A percentile compares a stretch with the other conserved stretches of the same genome.
phyloP scores from a whole-genome alignment of 2,113 vertebrate species.

The Atrichornis clamosus region DNA sequence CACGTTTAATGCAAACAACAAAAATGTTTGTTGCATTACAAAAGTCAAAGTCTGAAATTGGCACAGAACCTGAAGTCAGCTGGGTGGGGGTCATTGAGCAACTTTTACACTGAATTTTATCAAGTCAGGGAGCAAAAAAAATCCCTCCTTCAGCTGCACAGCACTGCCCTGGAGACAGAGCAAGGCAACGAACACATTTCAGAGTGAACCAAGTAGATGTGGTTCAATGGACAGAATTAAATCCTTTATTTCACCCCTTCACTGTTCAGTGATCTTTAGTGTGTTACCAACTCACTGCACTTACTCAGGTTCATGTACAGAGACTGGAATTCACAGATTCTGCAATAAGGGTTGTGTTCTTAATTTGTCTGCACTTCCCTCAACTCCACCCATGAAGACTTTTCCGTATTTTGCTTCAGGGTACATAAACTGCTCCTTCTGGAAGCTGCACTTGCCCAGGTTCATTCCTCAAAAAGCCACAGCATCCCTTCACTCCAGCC shows the following conservation, averaged over 20 bases:
- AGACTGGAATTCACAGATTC: not conserved
- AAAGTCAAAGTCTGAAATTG: not conserved
- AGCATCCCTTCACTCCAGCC: not conserved
- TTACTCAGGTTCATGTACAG: rapidly evolving
- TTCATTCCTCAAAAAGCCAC: not conserved
- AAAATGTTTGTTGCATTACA: not conserved
- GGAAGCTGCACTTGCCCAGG: not conserved
- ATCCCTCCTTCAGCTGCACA: not conserved
- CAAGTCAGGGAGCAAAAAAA: not conserved
- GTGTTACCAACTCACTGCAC: not conserved
- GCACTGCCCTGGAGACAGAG: not conserved
- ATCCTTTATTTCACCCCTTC: not conserved
- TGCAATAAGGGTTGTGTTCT: not conserved
- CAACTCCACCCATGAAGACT: not conserved
- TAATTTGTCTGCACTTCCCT: not conserved
- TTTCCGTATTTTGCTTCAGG: not conserved
- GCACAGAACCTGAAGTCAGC: not conserved
- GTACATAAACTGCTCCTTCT: not conserved
- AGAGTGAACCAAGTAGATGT: not conserved
- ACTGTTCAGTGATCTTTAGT: not conserved
- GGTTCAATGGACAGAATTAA: not conserved
- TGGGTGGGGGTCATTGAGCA: not conserved
- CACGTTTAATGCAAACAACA: not conserved
- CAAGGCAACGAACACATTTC: not conserved
- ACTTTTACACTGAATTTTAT: not conserved